A percentile compares a stretch with the other conserved stretches of the same genome.
Conservation (phyloP, 53 echinoderm and acorn worm genomes). For the Pentamera pediparva region DNA sequence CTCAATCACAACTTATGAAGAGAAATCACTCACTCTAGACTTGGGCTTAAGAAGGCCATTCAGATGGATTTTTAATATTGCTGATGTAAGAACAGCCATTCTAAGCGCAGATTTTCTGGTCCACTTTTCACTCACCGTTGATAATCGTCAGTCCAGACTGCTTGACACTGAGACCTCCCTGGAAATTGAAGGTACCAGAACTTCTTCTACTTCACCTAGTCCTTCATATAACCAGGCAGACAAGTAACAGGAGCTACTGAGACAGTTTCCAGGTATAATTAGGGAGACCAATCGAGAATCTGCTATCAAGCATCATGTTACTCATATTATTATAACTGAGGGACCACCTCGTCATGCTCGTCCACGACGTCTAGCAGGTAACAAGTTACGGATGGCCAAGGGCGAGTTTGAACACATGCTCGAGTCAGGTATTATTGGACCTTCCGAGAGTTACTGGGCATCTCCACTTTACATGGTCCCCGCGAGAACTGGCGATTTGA, state of each 20-base stretch:
- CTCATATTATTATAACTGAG: not conserved
- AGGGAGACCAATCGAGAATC: not conserved
- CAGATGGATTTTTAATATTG: constrained; percentile 21
- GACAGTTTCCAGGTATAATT: not conserved
- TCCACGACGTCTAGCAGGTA: constrained; percentile 33
- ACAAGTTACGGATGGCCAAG: constrained; percentile 11
- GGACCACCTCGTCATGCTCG: constrained; percentile 1
- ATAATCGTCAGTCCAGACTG: constrained; percentile 6
- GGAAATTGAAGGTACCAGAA: not conserved
- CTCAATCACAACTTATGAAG: not conserved
- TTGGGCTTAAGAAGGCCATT: constrained; percentile 9
- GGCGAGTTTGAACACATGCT: too few relatives aligned
- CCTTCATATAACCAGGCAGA: not conserved
- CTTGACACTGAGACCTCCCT: constrained; percentile 19
- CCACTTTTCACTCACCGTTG: constrained; percentile 20
- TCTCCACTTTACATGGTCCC: too few relatives aligned
- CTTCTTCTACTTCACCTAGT: not conserved
- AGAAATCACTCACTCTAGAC: not conserved
- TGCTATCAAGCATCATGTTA: not conserved
- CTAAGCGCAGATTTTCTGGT: too few relatives aligned
- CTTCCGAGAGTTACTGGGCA: too few relatives aligned
- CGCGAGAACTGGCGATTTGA: too few relatives aligned
- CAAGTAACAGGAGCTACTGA: not conserved
- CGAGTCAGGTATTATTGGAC: too few relatives aligned
- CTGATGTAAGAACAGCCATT: constrained; percentile 17